Percentiles rank a stretch among this genome's conserved stretches.
Conservation (phyloP, 2,113 vertebrate genomes). For the Macaca fascicularis region T2T-MFA8v1.1 NC_088379.1:152796501-152797000, state of each 20-base stretch:
- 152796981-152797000: background rate
- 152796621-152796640: too few relatives aligned
- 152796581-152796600: background rate
- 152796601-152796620: too few relatives aligned
- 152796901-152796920: background rate
- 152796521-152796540: background rate
- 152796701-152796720: background rate
- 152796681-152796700: background rate
- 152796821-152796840: background rate
- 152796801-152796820: conserved; percentile 28
- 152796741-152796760: background rate
- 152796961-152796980: background rate
- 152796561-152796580: background rate
- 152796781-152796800: background rate
- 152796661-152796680: background rate
- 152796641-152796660: background rate
- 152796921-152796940: background rate
- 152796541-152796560: background rate
- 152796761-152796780: background rate
- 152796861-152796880: background rate
- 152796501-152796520: background rate
- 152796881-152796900: background rate
- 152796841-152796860: background rate
- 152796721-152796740: background rate
- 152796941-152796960: background rate